These are phyloP conservation scores for Tringa solitaria DNA, from an alignment of 2,113 vertebrate genomes.

Conservation along the genomic window DNA sequence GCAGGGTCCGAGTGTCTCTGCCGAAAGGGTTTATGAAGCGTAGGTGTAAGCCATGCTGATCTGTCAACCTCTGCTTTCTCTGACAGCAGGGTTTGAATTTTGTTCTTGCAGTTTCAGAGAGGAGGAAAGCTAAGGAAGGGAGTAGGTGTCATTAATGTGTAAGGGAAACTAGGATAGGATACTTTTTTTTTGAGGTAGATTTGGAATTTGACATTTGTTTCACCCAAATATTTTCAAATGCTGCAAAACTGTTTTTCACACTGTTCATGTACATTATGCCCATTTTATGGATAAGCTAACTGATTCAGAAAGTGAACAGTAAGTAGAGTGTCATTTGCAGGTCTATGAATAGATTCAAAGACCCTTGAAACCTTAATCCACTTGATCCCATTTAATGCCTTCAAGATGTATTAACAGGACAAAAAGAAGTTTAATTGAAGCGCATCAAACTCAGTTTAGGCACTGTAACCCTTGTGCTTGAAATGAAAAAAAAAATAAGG, in stretches of 20 bases:
- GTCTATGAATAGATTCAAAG: conserved; percentile 22
- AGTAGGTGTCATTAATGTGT: background rate
- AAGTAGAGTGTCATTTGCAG: conserved; percentile 17
- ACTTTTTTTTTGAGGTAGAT: background rate
- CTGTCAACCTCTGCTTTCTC: background rate
- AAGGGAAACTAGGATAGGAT: background rate
- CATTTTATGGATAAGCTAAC: background rate
- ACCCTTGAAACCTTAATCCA: conserved; percentile 46
- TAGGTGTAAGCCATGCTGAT: background rate
- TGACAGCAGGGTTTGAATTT: background rate
- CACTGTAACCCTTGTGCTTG: background rate
- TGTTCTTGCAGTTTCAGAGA: background rate
- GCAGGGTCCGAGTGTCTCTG: background rate
- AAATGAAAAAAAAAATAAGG: background rate
- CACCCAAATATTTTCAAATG: conserved; percentile 4
- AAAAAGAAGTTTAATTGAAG: conserved; percentile 15
- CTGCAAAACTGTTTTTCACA: background rate
- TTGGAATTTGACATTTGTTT: conserved; percentile 14
- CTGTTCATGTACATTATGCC: background rate
- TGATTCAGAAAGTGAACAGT: background rate
- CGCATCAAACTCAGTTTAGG: background rate
- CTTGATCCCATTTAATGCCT: conserved; percentile 43
- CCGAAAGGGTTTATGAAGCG: background rate
- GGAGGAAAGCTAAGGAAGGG: background rate
- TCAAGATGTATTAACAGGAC: conserved; percentile 48